Conservation (phyloP, 2,113 vertebrate genomes). For the Saguinus midas region DNA sequence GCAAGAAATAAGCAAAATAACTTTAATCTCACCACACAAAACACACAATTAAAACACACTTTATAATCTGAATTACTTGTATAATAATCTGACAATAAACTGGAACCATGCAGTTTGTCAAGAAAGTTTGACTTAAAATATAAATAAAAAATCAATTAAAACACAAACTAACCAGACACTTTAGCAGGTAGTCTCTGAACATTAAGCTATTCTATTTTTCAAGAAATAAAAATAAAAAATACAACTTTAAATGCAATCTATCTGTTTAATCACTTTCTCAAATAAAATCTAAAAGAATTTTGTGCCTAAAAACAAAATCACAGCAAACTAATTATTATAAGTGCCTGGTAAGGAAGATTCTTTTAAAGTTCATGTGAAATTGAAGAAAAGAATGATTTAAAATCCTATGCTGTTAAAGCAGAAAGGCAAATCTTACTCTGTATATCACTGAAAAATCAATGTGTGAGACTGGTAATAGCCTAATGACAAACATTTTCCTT, state of each 20-base stretch:
- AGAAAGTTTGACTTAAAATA: constrained; percentile 56
- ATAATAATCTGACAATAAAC: constrained; percentile 42
- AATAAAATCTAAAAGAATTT: constrained; percentile 46
- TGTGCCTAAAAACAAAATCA: constrained; percentile 16
- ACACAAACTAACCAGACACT: constrained; percentile 14
- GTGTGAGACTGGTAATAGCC: not conserved
- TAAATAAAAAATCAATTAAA: constrained; percentile 41
- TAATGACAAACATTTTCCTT: not conserved
- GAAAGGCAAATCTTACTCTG: not conserved
- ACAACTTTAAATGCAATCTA: constrained; percentile 48
- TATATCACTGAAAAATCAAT: not conserved
- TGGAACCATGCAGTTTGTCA: constrained; percentile 39
- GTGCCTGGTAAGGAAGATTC: not conserved
- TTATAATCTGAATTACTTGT: not conserved
- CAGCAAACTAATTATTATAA: not conserved
- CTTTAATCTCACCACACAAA: constrained; percentile 43
- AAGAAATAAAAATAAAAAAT: constrained; percentile 52
- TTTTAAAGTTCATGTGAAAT: not conserved
- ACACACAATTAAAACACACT: not conserved
- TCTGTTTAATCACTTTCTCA: not conserved
- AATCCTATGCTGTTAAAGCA: not conserved
- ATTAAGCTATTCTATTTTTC: constrained; percentile 39
- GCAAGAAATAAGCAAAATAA: not conserved
- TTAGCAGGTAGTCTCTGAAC: constrained; percentile 51
- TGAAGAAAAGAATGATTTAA: not conserved